Percentiles rank a stretch among this genome's conserved stretches.
These are phyloP conservation scores for Phataginus tetradactyla DNA, from an alignment of 2,797 vertebrate genomes.

Conservation along the genomic window DNA sequence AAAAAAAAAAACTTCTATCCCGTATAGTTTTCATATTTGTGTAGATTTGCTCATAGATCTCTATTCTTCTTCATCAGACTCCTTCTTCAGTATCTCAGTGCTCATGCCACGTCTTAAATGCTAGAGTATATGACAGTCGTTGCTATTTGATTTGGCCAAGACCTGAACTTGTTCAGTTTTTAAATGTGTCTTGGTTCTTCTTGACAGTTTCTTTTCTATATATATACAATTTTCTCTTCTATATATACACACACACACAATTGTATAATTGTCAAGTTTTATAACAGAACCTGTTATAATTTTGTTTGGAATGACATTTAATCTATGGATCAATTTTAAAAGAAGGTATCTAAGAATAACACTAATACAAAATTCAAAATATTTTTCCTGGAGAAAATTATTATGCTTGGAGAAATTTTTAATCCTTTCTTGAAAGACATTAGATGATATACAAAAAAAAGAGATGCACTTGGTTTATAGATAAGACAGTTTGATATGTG, in stretches of 20 bases:
- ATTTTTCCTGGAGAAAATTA: neutral
- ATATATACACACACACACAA: neutral
- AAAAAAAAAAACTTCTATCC: neutral
- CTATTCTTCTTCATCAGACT: neutral
- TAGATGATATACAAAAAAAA: neutral
- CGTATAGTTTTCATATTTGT: neutral
- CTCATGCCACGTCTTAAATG: neutral
- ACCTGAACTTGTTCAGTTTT: neutral
- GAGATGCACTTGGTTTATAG: neutral
- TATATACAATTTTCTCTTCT: too few relatives aligned
- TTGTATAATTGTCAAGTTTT: constrained; percentile 11
- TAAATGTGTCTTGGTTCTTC: neutral
- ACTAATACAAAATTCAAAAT: neutral
- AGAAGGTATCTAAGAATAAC: neutral
- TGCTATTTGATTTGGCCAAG: neutral
- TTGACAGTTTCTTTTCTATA: neutral
- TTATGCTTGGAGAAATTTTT: neutral
- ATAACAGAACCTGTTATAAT: neutral
- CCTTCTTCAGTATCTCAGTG: neutral
- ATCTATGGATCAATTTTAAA: neutral
- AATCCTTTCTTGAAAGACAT: neutral
- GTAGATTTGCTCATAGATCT: neutral
- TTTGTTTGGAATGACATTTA: neutral
- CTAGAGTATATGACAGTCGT: neutral
- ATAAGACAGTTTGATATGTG: neutral